Evolutionary conservation across 2,797 vertebrate genomes (phyloP).

Genomic region (Ictinia mississippiensis): DNA sequence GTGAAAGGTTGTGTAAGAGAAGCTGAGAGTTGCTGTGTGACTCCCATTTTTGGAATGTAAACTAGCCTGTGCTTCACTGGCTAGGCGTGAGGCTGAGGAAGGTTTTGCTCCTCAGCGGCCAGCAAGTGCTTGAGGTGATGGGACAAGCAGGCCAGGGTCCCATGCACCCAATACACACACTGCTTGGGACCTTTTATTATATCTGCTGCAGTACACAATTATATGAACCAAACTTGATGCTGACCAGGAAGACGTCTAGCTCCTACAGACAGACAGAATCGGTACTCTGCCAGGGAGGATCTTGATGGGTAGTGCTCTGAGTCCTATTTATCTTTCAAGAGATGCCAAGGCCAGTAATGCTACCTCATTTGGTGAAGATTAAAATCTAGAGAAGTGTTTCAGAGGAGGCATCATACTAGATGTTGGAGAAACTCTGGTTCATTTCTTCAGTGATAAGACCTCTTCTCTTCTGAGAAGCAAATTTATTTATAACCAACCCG

Average conservation of each 20-base stretch:
- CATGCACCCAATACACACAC: no score
- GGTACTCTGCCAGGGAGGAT: background rate
- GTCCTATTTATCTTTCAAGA: background rate
- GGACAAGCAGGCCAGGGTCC: background rate
- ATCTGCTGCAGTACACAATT: background rate
- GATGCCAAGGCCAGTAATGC: background rate
- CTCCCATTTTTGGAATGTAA: background rate
- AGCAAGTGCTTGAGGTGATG: background rate
- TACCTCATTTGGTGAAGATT: background rate
- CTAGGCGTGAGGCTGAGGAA: background rate
- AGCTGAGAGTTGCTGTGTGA: background rate
- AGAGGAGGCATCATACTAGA: background rate
- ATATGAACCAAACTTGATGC: background rate
- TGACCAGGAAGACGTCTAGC: background rate
- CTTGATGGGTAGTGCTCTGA: background rate
- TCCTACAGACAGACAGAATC: background rate
- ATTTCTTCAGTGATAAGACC: background rate
- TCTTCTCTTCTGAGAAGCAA: background rate
- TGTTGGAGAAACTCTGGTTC: background rate
- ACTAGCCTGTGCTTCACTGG: background rate
- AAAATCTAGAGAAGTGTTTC: background rate
- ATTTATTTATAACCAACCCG: background rate
- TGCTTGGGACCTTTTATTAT: background rate
- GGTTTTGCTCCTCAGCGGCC: fast-evolving
- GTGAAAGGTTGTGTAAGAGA: background rate